Conservation (phyloP, 53 echinoderm and acorn worm genomes). For the Stichopus horrens region DNA sequence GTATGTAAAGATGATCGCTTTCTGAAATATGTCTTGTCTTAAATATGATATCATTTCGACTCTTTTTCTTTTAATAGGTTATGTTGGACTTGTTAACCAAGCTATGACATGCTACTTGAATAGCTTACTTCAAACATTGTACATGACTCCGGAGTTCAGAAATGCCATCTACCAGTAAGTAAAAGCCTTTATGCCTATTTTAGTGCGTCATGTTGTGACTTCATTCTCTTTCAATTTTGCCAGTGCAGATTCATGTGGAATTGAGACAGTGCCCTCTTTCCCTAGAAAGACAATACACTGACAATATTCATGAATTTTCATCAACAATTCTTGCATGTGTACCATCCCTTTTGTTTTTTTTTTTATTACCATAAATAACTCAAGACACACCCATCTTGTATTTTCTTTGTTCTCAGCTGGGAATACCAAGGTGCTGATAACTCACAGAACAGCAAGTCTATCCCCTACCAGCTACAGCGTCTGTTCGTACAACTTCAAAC, state of each 20-base stretch:
- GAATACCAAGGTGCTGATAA: conserved; percentile 71
- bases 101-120: conserved; percentile 99
- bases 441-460: conserved; percentile 53
- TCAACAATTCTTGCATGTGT: no score
- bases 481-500: conserved; percentile 94
- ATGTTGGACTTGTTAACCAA: conserved; percentile 97
- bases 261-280: no score
- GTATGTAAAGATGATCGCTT: no score
- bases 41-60: neutral
- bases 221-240: no score
- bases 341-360: no score
- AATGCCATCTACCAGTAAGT: conserved; percentile 95
- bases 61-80: conserved; percentile 53
- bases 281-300: no score
- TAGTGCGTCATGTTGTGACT: neutral
- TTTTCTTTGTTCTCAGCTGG: conserved; percentile 61
- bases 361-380: no score
- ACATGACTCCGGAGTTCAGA: conserved; percentile 98
- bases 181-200: neutral
- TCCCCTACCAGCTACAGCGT: conserved; percentile 90
- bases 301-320: no score
- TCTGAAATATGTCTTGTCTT: neutral
- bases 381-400: no score
- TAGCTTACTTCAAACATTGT: conserved; percentile 93
- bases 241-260: no score